These are phyloP conservation scores for Phyllotreta striolata DNA, from an alignment of 2,888 invertebrate genomes.

Conservation along the genomic window DNA sequence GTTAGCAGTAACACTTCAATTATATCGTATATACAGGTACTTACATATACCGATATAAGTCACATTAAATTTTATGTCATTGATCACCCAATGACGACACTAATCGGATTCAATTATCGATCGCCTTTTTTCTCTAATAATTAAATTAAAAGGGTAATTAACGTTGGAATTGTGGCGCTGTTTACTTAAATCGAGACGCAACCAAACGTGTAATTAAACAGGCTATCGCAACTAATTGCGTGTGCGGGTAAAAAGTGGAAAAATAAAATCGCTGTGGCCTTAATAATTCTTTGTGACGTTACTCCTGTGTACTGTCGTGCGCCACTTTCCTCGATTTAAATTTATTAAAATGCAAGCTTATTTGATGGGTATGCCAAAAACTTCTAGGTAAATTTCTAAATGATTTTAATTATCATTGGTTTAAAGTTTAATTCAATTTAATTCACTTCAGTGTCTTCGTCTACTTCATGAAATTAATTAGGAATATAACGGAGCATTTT, in stretches of 20 bases:
- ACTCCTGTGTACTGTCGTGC: neutral
- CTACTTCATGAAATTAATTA: conserved; percentile 20
- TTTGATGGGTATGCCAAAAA: too few species aligned
- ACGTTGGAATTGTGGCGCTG: conserved; percentile 15
- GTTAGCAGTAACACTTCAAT: too few species aligned
- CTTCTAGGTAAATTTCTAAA: too few species aligned
- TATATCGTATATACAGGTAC: too few species aligned
- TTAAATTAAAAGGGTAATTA: conserved; percentile 23
- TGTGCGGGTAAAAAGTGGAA: conserved; percentile 12
- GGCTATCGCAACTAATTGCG: conserved; percentile 22
- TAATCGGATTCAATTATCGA: conserved; percentile 16
- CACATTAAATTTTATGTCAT: conserved; percentile 15
- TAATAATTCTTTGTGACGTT: conserved; percentile 23
- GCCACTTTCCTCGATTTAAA: neutral
- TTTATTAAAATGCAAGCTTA: too few species aligned
- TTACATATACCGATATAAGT: too few species aligned
- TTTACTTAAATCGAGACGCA: conserved; percentile 17
- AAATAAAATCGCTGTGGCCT: conserved; percentile 22
- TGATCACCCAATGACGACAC: conserved; percentile 10
- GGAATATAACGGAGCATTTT: conserved; percentile 24
- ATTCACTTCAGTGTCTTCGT: neutral
- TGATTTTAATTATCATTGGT: too few species aligned
- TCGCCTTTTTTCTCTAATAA: conserved; percentile 5
- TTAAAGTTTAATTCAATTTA: neutral
- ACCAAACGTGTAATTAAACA: conserved; percentile 20